A percentile compares a stretch with the other conserved stretches of the same genome.
phyloP scores from a whole-genome alignment of 2,888 invertebrate species.

The Liodrosophila aerea region DNA sequence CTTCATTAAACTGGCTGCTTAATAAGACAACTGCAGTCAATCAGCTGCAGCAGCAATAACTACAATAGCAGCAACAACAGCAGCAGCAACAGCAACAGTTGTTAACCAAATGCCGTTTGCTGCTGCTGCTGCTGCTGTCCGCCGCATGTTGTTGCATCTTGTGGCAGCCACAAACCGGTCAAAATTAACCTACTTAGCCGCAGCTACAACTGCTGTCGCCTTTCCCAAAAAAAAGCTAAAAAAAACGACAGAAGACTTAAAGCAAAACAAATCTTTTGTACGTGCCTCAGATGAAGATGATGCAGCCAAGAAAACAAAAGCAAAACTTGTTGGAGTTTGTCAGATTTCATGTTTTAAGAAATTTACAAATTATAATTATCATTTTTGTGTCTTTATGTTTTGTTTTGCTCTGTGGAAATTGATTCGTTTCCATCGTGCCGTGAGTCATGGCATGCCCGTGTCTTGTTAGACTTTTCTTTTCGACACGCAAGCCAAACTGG shows the following conservation, averaged over 20 bases:
- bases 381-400: background rate
- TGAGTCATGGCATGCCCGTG: too few species aligned
- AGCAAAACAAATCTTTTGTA: slow-evolving; percentile 56
- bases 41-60: slow-evolving; percentile 45
- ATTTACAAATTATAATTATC: slow-evolving; percentile 20
- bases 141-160: slow-evolving; percentile 34
- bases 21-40: slow-evolving; percentile 68
- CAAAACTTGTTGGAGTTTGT: background rate
- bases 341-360: slow-evolving; percentile 6
- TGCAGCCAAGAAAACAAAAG: slow-evolving; percentile 1
- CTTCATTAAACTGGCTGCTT: slow-evolving; percentile 63
- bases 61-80: slow-evolving; percentile 19
- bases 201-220: slow-evolving; percentile 49
- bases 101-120: slow-evolving; percentile 60
- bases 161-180: slow-evolving; percentile 71
- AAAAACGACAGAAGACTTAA: slow-evolving; percentile 17
- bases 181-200: slow-evolving; percentile 77
- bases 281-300: slow-evolving; percentile 52
- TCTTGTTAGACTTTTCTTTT: too few species aligned
- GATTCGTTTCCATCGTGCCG: too few species aligned
- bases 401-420: background rate
- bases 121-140: slow-evolving; percentile 13
- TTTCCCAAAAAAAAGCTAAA: slow-evolving; percentile 26
- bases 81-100: slow-evolving; percentile 25
- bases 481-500: slow-evolving; percentile 8